phyloP scores from a whole-genome alignment of 2,113 vertebrate species.

The Propithecus coquereli region DNA sequence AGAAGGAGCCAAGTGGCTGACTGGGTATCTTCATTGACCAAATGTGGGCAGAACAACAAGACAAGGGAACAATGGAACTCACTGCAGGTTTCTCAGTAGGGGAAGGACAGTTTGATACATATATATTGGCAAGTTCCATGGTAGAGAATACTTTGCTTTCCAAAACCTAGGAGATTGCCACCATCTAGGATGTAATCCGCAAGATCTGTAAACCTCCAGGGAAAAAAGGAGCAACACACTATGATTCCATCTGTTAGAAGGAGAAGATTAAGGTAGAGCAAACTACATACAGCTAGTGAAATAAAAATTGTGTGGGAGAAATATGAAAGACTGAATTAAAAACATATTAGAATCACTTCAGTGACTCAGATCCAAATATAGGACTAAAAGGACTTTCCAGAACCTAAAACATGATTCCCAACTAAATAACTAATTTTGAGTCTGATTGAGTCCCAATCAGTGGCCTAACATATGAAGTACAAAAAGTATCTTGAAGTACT shows the following conservation, averaged over 20 bases:
- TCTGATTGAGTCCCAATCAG: neutral
- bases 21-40: neutral
- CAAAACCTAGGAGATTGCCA: neutral
- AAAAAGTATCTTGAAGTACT: neutral
- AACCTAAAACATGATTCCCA: neutral
- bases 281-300: neutral
- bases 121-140: accelerated
- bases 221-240: neutral
- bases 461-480: neutral
- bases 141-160: neutral
- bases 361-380: neutral
- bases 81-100: no score
- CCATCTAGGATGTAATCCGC: neutral
- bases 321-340: neutral
- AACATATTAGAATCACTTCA: neutral
- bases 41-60: neutral
- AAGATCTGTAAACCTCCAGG: neutral
- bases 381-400: neutral
- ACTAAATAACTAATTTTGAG: neutral
- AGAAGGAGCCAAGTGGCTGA: neutral
- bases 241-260: neutral
- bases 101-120: neutral
- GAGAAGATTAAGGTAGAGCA: neutral
- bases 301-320: neutral
- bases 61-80: no score